Evolutionary conservation across 35 echinoderm and acorn worm species (phyloP), one percentile per base, ranked within the genome.

Genomic region (Lytechinus variegatus): DNA sequence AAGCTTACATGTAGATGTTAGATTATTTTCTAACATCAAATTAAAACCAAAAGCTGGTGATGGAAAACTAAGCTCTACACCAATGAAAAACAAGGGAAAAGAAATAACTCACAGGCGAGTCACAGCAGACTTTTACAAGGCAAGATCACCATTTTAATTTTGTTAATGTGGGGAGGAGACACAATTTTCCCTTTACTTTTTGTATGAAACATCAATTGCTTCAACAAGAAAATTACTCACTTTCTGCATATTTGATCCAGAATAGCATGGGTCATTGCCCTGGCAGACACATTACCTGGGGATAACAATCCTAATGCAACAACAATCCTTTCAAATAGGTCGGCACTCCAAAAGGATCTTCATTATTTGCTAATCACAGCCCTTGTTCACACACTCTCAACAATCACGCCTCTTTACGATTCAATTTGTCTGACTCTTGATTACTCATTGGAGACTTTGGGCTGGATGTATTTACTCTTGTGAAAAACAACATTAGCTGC

Each of bases 301-400:
- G 66, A 79, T 12, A 90, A 8, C 10, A 90, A 90, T 52, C 52
- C 29, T 9, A 33, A 33, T 28, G 28, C 28, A 54, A 54, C 88
- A 90, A 90, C 29, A 79, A 54, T 3, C 28, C 88, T 90, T 90
- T 90, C 29, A 90, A 90, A 52, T 90, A 12, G 88, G 88, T 16
- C 88, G 88, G 88, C 88, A 90, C 66, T 79, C 88, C 88, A 90
- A 90, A 90, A 90, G 88, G 52, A 90, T 54, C 52, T 54, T 90
- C 52, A 33, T 90, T 90, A 90, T 90, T 90, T 54, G 88, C 88
- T 90, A 90, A 90, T 90, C 66, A 79, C 66, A 79, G n/a, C 19
- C n/a, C 66, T 79, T n/a, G 66, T n/a, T 79, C 66, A 79, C 66
- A 79, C 66, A 79, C 66, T 79, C 16, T 72, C 61, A 0, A 72